These are phyloP conservation scores for Chloebia gouldiae DNA, from an alignment of 2,113 vertebrate genomes.

Conservation along the genomic window DNA sequence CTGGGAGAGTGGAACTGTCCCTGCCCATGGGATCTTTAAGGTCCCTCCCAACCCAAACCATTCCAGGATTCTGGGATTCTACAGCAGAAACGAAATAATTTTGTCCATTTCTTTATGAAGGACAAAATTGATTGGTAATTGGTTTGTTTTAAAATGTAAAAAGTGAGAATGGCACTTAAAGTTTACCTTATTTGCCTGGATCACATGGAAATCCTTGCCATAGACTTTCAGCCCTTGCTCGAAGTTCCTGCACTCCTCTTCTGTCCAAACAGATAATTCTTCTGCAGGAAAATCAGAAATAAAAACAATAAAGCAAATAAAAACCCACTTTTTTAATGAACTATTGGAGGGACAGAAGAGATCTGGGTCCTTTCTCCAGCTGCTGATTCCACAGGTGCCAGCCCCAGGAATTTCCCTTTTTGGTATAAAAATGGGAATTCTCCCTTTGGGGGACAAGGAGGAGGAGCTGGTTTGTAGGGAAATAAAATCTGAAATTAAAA, in stretches of 20 bases:
- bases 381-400: not conserved
- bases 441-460: not conserved
- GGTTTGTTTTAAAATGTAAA: not conserved
- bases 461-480: not conserved
- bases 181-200: slow-evolving; percentile 95
- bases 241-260: slow-evolving; percentile 96
- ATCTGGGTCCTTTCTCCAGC: not conserved
- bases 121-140: not conserved
- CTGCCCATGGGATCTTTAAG: not conserved
- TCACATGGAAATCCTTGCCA: slow-evolving; percentile 94
- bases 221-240: slow-evolving; percentile 94
- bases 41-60: not conserved
- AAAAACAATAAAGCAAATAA: not conserved
- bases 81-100: not conserved
- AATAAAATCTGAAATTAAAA: not conserved
- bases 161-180: not conserved
- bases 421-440: not conserved
- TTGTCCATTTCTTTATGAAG: not conserved
- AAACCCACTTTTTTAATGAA: too few relatives aligned
- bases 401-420: not conserved
- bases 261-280: slow-evolving; percentile 93
- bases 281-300: slow-evolving; percentile 68
- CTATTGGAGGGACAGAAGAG: not conserved
- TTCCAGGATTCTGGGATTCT: too few relatives aligned
- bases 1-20: not conserved